These are phyloP conservation scores for Alaudala cheleensis DNA, from an alignment of 2,113 vertebrate genomes.

Conservation along the genomic window DNA sequence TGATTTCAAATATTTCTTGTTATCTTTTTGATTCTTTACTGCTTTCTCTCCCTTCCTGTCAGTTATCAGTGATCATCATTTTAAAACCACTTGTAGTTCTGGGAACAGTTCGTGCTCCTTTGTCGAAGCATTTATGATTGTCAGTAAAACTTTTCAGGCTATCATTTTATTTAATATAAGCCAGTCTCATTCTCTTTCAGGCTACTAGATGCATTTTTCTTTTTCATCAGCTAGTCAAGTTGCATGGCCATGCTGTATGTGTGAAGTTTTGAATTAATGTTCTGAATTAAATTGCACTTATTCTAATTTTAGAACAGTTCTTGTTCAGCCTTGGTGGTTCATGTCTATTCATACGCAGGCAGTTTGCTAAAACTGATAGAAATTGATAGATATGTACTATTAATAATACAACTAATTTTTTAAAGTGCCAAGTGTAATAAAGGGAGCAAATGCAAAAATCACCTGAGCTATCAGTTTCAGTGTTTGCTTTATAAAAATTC, in stretches of 20 bases:
- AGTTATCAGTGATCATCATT: slow-evolving; percentile 34
- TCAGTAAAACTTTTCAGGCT: slow-evolving; percentile 32
- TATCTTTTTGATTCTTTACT: slow-evolving; percentile 30
- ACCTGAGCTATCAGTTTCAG: not conserved
- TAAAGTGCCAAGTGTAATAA: not conserved
- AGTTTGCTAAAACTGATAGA: not conserved
- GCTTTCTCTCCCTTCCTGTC: slow-evolving; percentile 36
- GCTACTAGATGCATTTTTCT: not conserved
- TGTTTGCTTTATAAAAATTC: not conserved
- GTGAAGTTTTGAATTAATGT: not conserved
- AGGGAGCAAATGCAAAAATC: not conserved
- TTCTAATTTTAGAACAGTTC: not conserved
- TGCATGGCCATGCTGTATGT: not conserved
- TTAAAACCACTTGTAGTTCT: slow-evolving; percentile 34
- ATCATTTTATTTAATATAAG: slow-evolving; percentile 22
- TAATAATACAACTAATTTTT: not conserved
- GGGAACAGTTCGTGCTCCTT: slow-evolving; percentile 4
- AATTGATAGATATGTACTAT: not conserved
- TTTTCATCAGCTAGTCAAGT: not conserved
- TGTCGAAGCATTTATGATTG: slow-evolving; percentile 39
- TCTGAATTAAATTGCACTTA: not conserved
- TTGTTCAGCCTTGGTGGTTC: not conserved
- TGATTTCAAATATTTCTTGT: slow-evolving; percentile 46
- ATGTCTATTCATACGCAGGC: not conserved
- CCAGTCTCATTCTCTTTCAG: not conserved